Conservation (phyloP, 2,888 invertebrate species). For the Gandaritis pyraliata region DNA sequence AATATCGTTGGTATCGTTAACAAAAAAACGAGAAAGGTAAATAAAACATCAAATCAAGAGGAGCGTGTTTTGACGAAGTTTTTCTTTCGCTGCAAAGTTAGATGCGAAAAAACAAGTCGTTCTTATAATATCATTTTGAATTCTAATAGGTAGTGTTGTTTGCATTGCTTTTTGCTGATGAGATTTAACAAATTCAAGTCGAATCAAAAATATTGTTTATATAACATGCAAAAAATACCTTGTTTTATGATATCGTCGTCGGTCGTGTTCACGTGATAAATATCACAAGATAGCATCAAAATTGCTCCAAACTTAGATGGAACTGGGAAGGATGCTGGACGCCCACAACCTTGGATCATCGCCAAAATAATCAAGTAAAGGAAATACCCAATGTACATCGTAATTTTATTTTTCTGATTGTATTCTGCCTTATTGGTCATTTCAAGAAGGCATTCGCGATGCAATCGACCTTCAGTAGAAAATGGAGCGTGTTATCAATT, state of each 20-base stretch:
- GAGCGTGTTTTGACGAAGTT: constrained; percentile 34
- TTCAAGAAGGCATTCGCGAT: constrained; percentile 53
- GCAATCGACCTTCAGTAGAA: constrained; percentile 64
- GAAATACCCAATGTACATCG: constrained; percentile 59
- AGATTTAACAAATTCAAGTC: not conserved
- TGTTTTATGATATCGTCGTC: not conserved
- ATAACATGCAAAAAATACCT: not conserved
- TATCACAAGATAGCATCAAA: constrained; percentile 53
- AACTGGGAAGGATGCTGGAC: constrained; percentile 52
- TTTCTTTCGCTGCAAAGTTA: constrained; percentile 35
- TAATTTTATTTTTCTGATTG: constrained; percentile 64
- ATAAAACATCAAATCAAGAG: constrained; percentile 41
- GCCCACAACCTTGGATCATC: constrained; percentile 62
- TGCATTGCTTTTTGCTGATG: constrained; percentile 26
- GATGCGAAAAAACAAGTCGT: constrained; percentile 34
- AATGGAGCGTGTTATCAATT: constrained; percentile 53
- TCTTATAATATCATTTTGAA: constrained; percentile 33
- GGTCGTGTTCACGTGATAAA: constrained; percentile 42
- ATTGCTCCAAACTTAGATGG: constrained; percentile 56
- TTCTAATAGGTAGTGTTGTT: constrained; percentile 26
- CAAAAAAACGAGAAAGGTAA: constrained; percentile 39
- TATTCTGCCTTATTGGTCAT: constrained; percentile 65
- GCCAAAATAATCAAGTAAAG: constrained; percentile 77
- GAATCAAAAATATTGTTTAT: not conserved
- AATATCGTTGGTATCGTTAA: constrained; percentile 43